These are phyloP conservation scores for Psilopsiagon aurifrons DNA, from an alignment of 2,113 vertebrate species.

Conservation along the genomic window DNA sequence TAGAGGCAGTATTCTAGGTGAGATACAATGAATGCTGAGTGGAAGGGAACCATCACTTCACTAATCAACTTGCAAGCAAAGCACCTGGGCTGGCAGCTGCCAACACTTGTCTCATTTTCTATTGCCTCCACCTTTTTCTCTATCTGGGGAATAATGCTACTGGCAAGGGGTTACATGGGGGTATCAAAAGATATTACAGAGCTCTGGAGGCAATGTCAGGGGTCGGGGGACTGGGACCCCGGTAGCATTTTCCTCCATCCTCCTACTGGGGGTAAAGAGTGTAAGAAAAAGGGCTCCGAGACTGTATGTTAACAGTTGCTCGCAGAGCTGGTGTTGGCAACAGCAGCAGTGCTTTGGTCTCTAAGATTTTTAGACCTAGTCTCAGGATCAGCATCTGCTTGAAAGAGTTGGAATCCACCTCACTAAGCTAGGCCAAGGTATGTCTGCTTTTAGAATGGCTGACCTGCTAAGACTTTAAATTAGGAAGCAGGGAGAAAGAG, in stretches of 20 bases:
- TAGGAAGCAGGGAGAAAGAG: background rate
- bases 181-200: background rate
- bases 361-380: background rate
- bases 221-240: accelerated
- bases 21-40: accelerated
- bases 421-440: background rate
- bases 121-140: background rate
- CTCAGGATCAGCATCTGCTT: background rate
- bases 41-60: accelerated
- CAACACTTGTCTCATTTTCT: background rate
- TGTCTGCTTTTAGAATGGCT: background rate
- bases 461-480: background rate
- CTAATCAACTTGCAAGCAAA: background rate
- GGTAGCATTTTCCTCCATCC: background rate
- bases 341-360: background rate
- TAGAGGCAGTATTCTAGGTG: background rate
- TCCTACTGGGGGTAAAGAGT: background rate
- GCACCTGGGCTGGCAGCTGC: background rate
- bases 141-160: accelerated
- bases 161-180: background rate
- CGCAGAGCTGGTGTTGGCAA: background rate
- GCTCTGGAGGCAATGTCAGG: background rate
- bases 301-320: background rate
- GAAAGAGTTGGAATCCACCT: background rate
- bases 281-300: background rate